phyloP scores from a whole-genome alignment of 2,113 vertebrate species.

The Lamprotornis superbus region DNA sequence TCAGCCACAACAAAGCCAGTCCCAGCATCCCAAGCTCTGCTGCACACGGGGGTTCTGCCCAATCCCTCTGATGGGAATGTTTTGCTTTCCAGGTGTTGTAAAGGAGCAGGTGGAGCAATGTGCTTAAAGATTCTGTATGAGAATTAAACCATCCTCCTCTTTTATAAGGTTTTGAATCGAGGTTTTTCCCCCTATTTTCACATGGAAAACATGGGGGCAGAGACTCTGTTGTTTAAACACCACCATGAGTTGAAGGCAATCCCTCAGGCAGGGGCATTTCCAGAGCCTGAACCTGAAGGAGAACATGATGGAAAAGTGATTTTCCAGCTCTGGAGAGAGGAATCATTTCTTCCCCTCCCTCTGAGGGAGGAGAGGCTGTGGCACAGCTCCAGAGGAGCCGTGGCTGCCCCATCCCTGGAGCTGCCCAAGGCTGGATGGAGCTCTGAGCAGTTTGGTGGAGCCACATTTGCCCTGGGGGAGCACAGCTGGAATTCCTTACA shows the following conservation, averaged over 20 bases:
- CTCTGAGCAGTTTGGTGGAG: neutral
- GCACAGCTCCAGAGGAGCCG: neutral
- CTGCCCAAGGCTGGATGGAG: neutral
- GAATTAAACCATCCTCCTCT: neutral
- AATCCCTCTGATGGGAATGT: accelerated
- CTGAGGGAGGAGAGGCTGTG: neutral
- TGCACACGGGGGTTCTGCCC: neutral
- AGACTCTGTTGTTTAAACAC: neutral
- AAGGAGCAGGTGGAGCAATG: neutral
- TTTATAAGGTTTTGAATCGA: neutral
- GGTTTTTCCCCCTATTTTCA: neutral
- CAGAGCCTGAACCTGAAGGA: neutral
- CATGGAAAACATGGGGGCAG: accelerated
- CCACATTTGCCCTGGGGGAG: neutral
- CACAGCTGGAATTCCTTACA: neutral
- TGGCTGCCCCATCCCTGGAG: neutral
- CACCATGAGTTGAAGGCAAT: neutral
- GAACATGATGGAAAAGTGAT: neutral
- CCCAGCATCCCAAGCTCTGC: neutral
- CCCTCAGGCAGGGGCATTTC: neutral
- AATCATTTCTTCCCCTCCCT: neutral
- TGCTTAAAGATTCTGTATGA: no score
- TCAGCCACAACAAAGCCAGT: accelerated
- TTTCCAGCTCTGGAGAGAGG: neutral
- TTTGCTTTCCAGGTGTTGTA: neutral